These are phyloP conservation scores for Mus caroli DNA, from an alignment of 2,797 vertebrate species.

Conservation along the genomic window DNA sequence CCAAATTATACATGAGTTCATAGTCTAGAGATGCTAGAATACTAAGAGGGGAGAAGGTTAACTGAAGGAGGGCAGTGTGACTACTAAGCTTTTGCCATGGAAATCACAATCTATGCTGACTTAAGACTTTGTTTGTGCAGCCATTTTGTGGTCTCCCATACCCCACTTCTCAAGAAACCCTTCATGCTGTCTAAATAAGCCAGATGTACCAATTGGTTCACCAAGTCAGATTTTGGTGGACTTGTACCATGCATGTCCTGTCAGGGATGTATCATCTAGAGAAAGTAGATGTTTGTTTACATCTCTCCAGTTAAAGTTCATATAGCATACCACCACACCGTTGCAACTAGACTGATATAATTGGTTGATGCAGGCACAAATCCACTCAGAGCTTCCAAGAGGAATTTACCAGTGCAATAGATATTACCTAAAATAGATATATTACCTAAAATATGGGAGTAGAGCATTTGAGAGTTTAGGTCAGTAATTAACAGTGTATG, in stretches of 20 bases:
- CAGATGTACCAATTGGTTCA: neutral
- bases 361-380: neutral
- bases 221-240: neutral
- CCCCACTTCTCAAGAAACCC: neutral
- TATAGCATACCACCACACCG: neutral
- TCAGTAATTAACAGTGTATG: neutral
- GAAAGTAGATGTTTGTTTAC: neutral
- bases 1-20: neutral
- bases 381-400: neutral
- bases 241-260: neutral
- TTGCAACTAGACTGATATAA: neutral
- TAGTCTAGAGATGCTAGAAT: neutral
- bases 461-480: neutral
- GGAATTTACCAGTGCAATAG: neutral
- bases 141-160: neutral
- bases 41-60: neutral
- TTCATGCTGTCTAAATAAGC: neutral
- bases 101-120: neutral
- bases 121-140: neutral
- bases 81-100: neutral
- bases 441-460: conserved; percentile 18
- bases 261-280: neutral
- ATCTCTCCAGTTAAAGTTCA: neutral
- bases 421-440: neutral
- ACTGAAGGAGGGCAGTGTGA: neutral